Base-by-base conservation (phyloP, 2,113 vertebrate genomes). In the Protomyctophum bolini region DNA sequence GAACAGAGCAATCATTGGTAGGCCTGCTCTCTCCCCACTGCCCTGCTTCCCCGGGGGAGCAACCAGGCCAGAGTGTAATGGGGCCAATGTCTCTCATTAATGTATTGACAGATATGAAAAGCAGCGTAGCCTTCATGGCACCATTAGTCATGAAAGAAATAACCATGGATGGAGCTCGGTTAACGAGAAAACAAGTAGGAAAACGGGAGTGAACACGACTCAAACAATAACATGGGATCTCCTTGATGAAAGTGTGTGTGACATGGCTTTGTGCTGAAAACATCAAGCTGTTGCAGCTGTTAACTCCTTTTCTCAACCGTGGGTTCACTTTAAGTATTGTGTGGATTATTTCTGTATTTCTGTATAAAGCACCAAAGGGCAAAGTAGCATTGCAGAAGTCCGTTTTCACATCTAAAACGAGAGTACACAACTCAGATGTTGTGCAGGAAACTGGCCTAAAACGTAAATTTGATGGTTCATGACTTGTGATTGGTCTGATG, bases 61-160 rank as follows among this genome's bases (percentile, higher is more conserved):
- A 59, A 8, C 59, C 66, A 71, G 81, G 70, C 68, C 48, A 59
- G 72, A 84, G 86, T 84, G 83, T 83, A 89, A 88, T 81, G 75
- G 86, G 87, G 84, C 85, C 83, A 87, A 78, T 77, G 90, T 77
- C 75, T 64, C 81, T 91, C 85, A 88, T 91, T 91, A 91, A 88
- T 80, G 70, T 88, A 87, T 86, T 80, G 90, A 89, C 86, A 86
- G 85, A 89, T 86, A 87, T 85, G 86, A 90, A 89, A 83, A 77
- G 86, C 60, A 74, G 81, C 59, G 72, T 60, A 49, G 72, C 66
- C 61, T 88, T 74, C 68, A 76, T 70, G 69, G 75, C 62, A 66
- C 45, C 71, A 70, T 72, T 64, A 75, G 69, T 81, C 10, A 58
- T 56, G 56, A 63, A 63, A 54, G 33, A 78, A n/a, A 48, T 52